phyloP scores from a whole-genome alignment of 2,888 invertebrate species.

The Eupithecia dodoneata region DNA sequence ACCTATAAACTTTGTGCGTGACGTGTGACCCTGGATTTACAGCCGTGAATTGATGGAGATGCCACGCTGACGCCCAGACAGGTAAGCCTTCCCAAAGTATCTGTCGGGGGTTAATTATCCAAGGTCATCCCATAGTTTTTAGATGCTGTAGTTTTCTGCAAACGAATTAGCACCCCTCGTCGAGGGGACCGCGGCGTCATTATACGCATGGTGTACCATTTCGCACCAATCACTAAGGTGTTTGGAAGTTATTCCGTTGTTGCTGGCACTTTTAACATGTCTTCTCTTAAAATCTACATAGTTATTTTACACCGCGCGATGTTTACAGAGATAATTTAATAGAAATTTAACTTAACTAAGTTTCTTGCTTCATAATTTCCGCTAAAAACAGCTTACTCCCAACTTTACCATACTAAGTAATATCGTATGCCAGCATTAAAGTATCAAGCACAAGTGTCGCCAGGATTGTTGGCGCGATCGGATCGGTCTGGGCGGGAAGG shows the following conservation, averaged over 20 bases:
- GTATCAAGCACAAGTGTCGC: not conserved
- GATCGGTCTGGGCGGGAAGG: not conserved
- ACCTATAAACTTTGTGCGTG: no score
- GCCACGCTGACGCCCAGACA: no score
- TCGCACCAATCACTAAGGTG: no score
- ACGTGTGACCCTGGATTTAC: no score
- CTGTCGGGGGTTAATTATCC: no score
- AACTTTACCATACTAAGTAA: not conserved
- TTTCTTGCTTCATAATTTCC: conserved; percentile 1
- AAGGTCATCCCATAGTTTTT: no score
- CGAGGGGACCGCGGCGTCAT: no score
- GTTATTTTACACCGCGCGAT: not conserved
- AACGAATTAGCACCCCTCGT: no score
- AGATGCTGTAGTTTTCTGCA: no score
- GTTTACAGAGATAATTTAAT: not conserved
- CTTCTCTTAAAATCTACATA: not conserved
- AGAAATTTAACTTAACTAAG: not conserved
- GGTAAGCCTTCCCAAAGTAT: no score
- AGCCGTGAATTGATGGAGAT: no score
- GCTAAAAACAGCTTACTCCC: conserved; percentile 7
- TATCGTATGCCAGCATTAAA: not conserved
- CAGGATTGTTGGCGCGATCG: not conserved
- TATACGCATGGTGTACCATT: no score
- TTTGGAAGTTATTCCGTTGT: not conserved
- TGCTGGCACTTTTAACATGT: not conserved